A percentile compares a stretch with the other conserved stretches of the same genome.
Conservation (phyloP, 2,113 vertebrate species). For the Nothobranchius furzeri region DNA sequence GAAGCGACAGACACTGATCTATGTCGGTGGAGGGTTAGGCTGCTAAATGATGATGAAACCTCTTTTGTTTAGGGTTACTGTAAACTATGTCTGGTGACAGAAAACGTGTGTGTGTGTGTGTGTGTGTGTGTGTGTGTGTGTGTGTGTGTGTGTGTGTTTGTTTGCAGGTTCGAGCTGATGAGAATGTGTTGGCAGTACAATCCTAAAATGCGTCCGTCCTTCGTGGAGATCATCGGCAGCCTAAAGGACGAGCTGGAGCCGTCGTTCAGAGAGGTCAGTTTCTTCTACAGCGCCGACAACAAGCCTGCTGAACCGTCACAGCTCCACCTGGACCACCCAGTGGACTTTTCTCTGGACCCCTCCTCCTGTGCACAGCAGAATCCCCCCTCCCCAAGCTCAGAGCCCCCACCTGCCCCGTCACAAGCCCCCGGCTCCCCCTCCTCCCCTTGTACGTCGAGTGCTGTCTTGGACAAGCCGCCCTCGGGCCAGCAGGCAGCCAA, state of each 20-base stretch:
- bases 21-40: no score
- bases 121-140: neutral
- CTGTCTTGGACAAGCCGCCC: constrained; percentile 82
- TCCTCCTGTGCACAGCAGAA: constrained; percentile 38
- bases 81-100: no score
- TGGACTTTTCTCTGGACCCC: constrained; percentile 87
- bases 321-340: constrained; percentile 86
- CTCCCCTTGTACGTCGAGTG: constrained; percentile 55
- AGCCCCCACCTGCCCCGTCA: constrained; percentile 49
- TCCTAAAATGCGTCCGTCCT: constrained; percentile 94
- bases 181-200: constrained; percentile 99
- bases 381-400: constrained; percentile 51
- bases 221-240: constrained; percentile 95
- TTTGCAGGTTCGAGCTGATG: constrained; percentile 92
- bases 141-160: neutral
- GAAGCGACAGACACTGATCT: no score
- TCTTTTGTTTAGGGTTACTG: no score
- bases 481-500: constrained; percentile 86
- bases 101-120: no score
- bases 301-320: constrained; percentile 87
- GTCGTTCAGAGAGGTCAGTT: constrained; percentile 89
- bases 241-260: constrained; percentile 93
- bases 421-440: constrained; percentile 50
- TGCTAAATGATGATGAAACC: no score
- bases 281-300: constrained; percentile 97